These are phyloP conservation scores for Athene cunicularia DNA, from an alignment of 2,113 vertebrate species.

Conservation along the genomic window DNA sequence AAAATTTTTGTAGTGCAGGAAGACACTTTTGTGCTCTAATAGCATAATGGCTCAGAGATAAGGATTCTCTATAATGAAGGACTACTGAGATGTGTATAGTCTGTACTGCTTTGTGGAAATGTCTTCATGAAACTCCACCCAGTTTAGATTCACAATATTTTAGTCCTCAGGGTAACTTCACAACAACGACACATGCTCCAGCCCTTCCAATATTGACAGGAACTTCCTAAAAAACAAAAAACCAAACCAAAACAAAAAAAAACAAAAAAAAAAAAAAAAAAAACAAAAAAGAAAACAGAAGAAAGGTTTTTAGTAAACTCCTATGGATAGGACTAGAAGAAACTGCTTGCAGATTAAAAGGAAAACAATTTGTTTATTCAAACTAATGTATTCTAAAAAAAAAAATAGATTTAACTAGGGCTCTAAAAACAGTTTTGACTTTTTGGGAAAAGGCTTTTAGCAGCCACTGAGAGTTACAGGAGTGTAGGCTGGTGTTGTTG, in stretches of 20 bases:
- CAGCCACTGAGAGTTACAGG: not conserved
- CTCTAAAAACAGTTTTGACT: not conserved
- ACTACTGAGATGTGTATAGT: not conserved
- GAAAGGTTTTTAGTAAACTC: not conserved
- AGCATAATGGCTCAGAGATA: not conserved
- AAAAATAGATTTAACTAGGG: not conserved
- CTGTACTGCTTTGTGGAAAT: not conserved
- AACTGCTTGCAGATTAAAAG: not conserved
- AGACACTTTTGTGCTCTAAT: slow-evolving; percentile 3
- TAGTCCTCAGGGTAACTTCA: slow-evolving; percentile 86
- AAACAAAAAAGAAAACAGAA: not conserved
- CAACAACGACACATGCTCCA: slow-evolving; percentile 90
- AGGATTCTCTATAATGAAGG: not conserved
- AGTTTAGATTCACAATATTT: not conserved
- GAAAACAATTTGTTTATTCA: not conserved
- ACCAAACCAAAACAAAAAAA: too few relatives aligned
- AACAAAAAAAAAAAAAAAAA: not conserved
- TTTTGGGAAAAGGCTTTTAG: not conserved
- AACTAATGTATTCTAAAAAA: not conserved
- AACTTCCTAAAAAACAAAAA: slow-evolving; percentile 81
- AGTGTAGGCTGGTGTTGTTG: accelerated
- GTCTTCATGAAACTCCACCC: not conserved
- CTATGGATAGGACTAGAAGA: not conserved
- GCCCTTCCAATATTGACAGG: slow-evolving; percentile 95
- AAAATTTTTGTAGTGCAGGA: slow-evolving; percentile 7